Evolutionary conservation across 2,888 invertebrate genomes (phyloP).

Genomic region (Podotricha telesiphe): DNA sequence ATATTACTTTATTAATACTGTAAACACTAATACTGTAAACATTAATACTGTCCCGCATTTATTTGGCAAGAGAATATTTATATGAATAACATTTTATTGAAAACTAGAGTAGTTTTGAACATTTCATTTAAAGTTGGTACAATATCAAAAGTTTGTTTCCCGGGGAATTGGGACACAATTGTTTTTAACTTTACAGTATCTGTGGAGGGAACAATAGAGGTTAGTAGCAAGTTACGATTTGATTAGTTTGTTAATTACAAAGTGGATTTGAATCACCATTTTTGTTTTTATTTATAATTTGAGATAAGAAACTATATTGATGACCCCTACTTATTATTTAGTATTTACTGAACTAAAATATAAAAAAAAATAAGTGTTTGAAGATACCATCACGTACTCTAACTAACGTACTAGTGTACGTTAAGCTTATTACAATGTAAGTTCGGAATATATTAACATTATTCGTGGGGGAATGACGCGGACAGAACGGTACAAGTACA

Average conservation of each 20-base stretch:
- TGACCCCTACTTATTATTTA: too few species aligned
- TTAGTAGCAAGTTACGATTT: conserved; percentile 28
- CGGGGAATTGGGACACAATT: conserved; percentile 26
- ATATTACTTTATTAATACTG: too few species aligned
- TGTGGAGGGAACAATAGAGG: conserved; percentile 31
- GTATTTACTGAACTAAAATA: too few species aligned
- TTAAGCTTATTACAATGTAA: too few species aligned
- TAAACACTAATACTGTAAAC: too few species aligned
- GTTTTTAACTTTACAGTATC: conserved; percentile 26
- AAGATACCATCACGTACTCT: too few species aligned
- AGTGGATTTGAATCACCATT: conserved; percentile 18
- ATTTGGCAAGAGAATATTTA: not conserved
- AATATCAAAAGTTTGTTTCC: conserved; percentile 32
- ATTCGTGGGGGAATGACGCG: too few species aligned
- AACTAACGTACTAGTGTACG: too few species aligned
- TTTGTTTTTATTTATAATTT: not conserved
- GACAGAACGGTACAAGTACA: too few species aligned
- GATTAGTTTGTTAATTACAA: conserved; percentile 35
- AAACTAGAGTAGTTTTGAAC: conserved; percentile 13
- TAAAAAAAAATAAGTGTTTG: too few species aligned
- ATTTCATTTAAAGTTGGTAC: conserved; percentile 19
- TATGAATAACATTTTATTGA: not conserved
- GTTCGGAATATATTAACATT: too few species aligned
- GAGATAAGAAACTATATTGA: not conserved
- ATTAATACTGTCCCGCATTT: not conserved